Base-by-base conservation (phyloP, 2,888 invertebrate species). In the Allacma fusca region DNA sequence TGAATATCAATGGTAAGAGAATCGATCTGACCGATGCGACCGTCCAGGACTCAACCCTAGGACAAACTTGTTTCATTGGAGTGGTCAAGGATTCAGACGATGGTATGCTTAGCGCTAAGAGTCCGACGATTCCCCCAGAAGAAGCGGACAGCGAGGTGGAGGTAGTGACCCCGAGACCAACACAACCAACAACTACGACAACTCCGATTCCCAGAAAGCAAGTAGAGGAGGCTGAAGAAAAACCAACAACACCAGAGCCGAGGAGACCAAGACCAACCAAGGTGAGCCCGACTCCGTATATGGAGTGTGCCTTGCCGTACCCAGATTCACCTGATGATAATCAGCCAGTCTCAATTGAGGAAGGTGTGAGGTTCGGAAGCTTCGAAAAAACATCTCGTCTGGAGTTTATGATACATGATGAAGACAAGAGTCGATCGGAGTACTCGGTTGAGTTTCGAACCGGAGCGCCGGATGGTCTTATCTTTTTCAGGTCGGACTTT, bases 401-500 rank as follows among this genome's bases (percentile, higher is more conserved):
- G 29, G 82, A 83, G 75, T 83, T 78, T 70, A 43, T 40, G 5
- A 79, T 79, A 16, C 23, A 68, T n/a, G 78, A 79, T 26, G 82
- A 80, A 23, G 83, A 83, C 43, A 80, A 77, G 16, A 78, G 76
- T 65, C 72, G 81, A 76, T 87, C 86, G 0, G 81, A 81, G 0
- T 89, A 89, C 79, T 87, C 88, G 7, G 89, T 97, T 88, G 97
- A 91, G 84, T 97, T 99, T 88, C 94, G 95, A 86, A 96, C 97
- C 0, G 91, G 90, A 78, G 92, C 94, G 0, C 91, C 92, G 7
- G 91, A 96, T 82, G 98, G 98, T 0, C 88, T 98, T 5, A 88
- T 99, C 77, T 96, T 97, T 88, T 95, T 87, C 86, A 87, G 28
- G 87, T 90, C 91, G 0, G 91, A 92, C 76, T 87, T 88, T 16